A percentile compares a stretch with the other conserved stretches of the same genome.
Evolutionary conservation across 2,888 invertebrate species (phyloP).

Genomic region (Philaethria dido): DNA sequence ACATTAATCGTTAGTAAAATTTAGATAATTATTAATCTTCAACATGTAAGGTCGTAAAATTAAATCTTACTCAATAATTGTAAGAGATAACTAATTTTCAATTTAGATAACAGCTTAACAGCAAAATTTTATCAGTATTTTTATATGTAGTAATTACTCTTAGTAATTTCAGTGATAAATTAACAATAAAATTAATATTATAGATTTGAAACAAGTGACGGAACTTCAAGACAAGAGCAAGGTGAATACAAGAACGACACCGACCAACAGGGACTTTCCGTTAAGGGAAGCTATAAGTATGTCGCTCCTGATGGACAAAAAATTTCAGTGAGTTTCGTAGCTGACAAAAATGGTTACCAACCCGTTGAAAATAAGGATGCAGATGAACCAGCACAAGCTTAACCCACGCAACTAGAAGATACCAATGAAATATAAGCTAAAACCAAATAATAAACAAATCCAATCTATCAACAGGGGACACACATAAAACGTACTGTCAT

Average conservation of each 20-base stretch:
- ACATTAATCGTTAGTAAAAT: conserved; percentile 24
- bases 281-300: conserved; percentile 86
- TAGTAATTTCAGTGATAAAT: not conserved
- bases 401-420: conserved; percentile 14
- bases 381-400: conserved; percentile 46
- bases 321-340: conserved; percentile 84
- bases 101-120: not conserved
- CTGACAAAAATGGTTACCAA: conserved; percentile 86
- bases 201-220: conserved; percentile 87
- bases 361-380: conserved; percentile 66
- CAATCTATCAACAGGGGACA: not conserved
- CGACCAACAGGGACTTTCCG: conserved; percentile 85
- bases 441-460: conserved; percentile 44
- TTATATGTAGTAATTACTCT: not conserved
- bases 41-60: conserved; percentile 7
- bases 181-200: conserved; percentile 30
- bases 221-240: conserved; percentile 85
- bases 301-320: conserved; percentile 86
- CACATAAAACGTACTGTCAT: not conserved
- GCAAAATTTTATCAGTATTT: not conserved
- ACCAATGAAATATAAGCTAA: conserved; percentile 26
- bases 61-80: conserved; percentile 3
- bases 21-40: conserved; percentile 16
- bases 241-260: conserved; percentile 86
- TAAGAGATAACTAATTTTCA: not conserved